Base-by-base conservation (phyloP, 2,797 vertebrate species). In the Lates japonicus region DNA sequence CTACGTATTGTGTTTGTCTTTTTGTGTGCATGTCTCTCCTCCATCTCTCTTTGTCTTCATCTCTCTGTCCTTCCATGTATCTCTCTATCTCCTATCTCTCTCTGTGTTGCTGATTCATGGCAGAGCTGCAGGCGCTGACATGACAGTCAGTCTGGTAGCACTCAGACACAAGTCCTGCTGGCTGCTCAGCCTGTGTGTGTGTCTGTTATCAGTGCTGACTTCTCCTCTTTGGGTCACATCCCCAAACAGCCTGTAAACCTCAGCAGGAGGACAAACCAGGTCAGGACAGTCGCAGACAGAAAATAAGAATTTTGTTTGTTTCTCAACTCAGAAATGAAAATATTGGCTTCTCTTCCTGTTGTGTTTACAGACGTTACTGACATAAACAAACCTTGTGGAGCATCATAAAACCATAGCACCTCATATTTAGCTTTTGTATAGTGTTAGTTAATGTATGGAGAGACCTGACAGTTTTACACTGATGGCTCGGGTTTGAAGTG, bases 31-130 rank as follows among this genome's bases (percentile, higher is more conserved):
- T 1, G 0, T 60, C 25, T 59, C 17, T 16, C 44, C 35, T n/a
- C 48, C 19, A 31, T 31, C 25, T 73, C 49, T 46, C 6, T 31
- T 41, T 42, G 35, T 78, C 52, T 31, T 39, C 52, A 16, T 58
- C 35, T 16, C 6, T 70, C 58, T 42, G 75, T 67, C 60, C 41
- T 68, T 42, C 61, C 44, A 20, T 61, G 33, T 73, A 16, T 68
- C 70, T 76, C 51, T 72, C 51, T n/a, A 0, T 69, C 48, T 48
- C 57, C 48, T 39, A 2, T 41, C 19, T 20, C 22, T 7, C 42
- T 72, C 39, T 75, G 70, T 87, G 84, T 76, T 81, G 82, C 82
- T 83, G 84, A 88, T 80, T 88, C 79, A 84, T 78, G 75, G 73
- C 62, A 46, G 81, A 69, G 81, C 83, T 88, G 81, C 76, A 74